Conservation (phyloP, 2,113 vertebrate genomes). For the Lagopus leucura region DNA sequence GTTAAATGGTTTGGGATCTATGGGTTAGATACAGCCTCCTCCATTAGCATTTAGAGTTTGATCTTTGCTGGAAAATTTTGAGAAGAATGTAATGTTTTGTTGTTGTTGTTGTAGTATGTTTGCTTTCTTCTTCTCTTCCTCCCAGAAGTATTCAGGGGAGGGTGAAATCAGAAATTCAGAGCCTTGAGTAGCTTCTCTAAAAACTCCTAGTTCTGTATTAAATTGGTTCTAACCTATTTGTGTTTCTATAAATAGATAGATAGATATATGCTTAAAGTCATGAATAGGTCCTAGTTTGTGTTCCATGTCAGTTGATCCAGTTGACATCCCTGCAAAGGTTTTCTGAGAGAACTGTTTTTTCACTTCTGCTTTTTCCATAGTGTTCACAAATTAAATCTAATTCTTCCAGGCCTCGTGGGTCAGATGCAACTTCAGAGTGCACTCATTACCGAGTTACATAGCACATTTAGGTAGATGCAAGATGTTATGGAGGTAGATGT, state of each 20-base stretch:
- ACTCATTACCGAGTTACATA: background rate
- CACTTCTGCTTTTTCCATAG: background rate
- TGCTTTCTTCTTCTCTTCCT: background rate
- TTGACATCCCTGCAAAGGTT: background rate
- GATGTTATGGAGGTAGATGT: background rate
- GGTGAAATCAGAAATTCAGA: background rate
- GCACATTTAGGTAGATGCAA: background rate
- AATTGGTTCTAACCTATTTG: background rate
- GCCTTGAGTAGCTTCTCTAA: background rate
- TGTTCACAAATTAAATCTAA: background rate
- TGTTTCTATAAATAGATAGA: background rate
- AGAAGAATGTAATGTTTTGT: background rate
- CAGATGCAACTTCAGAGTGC: background rate
- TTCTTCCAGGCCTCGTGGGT: background rate
- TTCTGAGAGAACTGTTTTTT: background rate
- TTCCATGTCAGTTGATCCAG: background rate
- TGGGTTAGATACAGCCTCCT: background rate
- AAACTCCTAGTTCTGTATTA: background rate
- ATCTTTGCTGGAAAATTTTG: background rate
- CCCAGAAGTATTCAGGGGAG: background rate
- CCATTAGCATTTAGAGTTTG: background rate
- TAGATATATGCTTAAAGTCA: background rate
- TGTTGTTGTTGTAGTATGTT: background rate
- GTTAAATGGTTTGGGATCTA: rapidly evolving
- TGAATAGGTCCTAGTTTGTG: background rate